Base-by-base conservation (phyloP, 2,113 vertebrate genomes). In the Pseudopodoces humilis region DNA sequence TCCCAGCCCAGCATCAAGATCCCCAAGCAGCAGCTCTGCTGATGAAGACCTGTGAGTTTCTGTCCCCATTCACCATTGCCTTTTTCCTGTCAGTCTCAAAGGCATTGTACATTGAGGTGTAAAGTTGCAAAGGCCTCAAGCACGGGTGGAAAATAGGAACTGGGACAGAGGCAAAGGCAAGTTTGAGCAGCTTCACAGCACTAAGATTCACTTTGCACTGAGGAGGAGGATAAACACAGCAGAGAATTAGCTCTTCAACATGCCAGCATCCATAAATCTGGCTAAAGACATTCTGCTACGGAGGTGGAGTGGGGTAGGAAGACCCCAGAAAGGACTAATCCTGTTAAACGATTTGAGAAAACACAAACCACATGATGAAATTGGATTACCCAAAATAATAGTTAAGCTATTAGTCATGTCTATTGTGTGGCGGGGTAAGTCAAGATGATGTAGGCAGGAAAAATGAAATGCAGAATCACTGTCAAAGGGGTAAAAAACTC, bases 361-460 rank as follows among this genome's bases (percentile, higher is more conserved):
- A 84, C 64, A 60, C 49, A 83, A 64, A 44, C 67, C 90, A 82
- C 68, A 47, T 83, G 88, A 88, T 15, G 37, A 84, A 96, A 96
- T 88, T 93, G 93, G 94, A 96, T 97, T 96, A 95, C 62, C 67
- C 75, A 41, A 83, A 95, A 94, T 85, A 95, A 96, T 86, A 62
- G 91, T 72, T 49, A 83, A 82, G 79, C 93, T 94, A 53, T 96
- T 94, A 94, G 92, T 88, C 85, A 84, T 14, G 76, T 93, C 92
- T 94, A 0, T 96, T 92, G 90, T 90, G 83, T 20, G 11, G 41
- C 2, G 0, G 84, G 68, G n/a, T 44, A 86, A 88, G 92, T 77
- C 63, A 55, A 74, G 76, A n/a, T 0, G 65, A 85, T 86, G 94
- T 37, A 41, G 76, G 71, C 62, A 86, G 67, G 78, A 49, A 49